phyloP scores from a whole-genome alignment of 2,888 invertebrate genomes.

The Nysson spinosus region DNA sequence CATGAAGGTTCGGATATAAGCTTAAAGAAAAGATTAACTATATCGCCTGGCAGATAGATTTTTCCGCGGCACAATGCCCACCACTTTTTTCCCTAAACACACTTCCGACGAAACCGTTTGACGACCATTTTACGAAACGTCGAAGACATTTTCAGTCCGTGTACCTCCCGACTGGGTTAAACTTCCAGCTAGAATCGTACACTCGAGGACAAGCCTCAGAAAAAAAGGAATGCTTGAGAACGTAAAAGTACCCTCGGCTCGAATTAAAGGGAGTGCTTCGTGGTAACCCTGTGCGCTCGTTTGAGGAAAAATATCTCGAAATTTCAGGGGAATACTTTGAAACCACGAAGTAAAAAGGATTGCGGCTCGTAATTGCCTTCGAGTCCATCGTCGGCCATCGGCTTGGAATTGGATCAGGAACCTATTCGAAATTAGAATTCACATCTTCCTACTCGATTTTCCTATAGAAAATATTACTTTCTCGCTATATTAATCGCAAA shows the following conservation, averaged over 20 bases:
- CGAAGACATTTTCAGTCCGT: conserved; percentile 26
- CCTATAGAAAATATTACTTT: too few relatives aligned
- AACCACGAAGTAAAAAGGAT: not conserved
- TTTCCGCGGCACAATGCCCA: conserved; percentile 19
- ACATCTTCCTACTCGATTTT: too few relatives aligned
- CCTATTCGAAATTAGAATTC: too few relatives aligned
- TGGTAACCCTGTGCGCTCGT: not conserved
- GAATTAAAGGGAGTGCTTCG: not conserved
- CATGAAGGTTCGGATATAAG: too few relatives aligned
- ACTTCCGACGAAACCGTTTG: conserved; percentile 27
- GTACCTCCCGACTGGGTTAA: conserved; percentile 4
- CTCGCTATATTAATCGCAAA: too few relatives aligned
- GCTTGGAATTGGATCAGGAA: too few relatives aligned
- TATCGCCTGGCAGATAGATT: not conserved
- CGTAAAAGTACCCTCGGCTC: not conserved
- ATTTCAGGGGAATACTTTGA: not conserved
- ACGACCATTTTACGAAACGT: conserved; percentile 32
- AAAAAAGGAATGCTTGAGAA: not conserved
- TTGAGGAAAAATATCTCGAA: not conserved
- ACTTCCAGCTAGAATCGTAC: conserved; percentile 8
- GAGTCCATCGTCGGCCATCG: not conserved
- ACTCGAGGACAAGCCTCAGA: not conserved
- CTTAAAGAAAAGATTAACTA: not conserved
- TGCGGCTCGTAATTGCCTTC: not conserved
- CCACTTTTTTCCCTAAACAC: conserved; percentile 2